Evolutionary conservation across 2,797 vertebrate genomes (phyloP).

Genomic region (Syngnathus rostellatus): DNA sequence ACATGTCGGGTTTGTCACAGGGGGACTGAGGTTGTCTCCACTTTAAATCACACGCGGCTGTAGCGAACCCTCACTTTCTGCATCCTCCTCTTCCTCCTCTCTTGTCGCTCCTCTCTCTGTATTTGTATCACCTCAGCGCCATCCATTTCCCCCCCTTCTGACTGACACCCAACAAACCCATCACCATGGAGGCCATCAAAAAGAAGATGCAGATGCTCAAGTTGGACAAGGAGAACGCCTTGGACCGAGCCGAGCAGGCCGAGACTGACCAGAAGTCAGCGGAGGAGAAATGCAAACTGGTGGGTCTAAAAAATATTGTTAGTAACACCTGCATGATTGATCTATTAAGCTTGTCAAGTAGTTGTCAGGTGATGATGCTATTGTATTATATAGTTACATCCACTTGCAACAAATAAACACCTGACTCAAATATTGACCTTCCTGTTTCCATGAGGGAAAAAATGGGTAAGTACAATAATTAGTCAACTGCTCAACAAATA

Average conservation of each 20-base stretch:
- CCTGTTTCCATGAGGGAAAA: neutral
- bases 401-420: no score
- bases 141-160: conserved; percentile 1
- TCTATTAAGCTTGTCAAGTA: no score
- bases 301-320: conserved; percentile 46
- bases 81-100: conserved; percentile 45
- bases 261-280: conserved; percentile 85
- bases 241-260: conserved; percentile 87
- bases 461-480: neutral
- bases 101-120: conserved; percentile 27
- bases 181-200: conserved; percentile 94
- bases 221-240: conserved; percentile 91
- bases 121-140: conserved; percentile 22
- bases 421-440: no score
- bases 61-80: conserved; percentile 58
- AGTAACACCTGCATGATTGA: no score
- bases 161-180: conserved; percentile 2
- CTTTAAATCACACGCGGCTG: conserved; percentile 71
- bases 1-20: conserved; percentile 38
- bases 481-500: no score
- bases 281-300: conserved; percentile 89
- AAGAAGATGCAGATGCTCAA: conserved; percentile 99
- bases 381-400: no score
- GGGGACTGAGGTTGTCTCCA: conserved; percentile 69
- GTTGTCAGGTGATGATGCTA: neutral